phyloP scores from a whole-genome alignment of 92 coral and sea anemone species.

The Epizoanthus stellaris region DNA sequence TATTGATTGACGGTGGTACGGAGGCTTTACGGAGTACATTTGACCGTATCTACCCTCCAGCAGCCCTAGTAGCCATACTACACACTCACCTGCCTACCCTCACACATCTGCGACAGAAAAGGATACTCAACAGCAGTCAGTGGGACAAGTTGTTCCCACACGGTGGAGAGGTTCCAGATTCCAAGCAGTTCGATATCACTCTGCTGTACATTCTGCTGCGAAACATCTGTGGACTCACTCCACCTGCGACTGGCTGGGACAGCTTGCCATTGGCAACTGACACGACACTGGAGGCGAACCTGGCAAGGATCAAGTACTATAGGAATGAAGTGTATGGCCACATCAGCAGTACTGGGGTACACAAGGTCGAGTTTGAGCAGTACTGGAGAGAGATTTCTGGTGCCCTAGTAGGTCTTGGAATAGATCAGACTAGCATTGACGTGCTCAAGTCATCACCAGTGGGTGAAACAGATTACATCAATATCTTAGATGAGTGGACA shows the following conservation, averaged over 20 bases:
- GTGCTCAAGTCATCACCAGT: slow-evolving; percentile 28
- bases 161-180: too few relatives aligned
- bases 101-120: not conserved
- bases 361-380: slow-evolving; percentile 18
- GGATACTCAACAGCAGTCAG: not conserved
- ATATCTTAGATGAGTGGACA: slow-evolving; percentile 11
- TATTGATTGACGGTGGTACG: slow-evolving; percentile 47
- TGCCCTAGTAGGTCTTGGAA: slow-evolving; percentile 8
- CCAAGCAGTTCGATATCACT: too few relatives aligned
- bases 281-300: too few relatives aligned
- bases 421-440: slow-evolving; percentile 29
- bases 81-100: not conserved
- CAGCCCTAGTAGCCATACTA: slow-evolving; percentile 11
- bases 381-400: not conserved
- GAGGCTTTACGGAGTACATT: slow-evolving; percentile 26
- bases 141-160: too few relatives aligned
- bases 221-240: too few relatives aligned
- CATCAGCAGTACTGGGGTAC: not conserved
- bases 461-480: slow-evolving; percentile 16
- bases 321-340: too few relatives aligned
- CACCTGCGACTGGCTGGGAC: too few relatives aligned
- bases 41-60: slow-evolving; percentile 32
- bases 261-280: too few relatives aligned
- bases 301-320: too few relatives aligned
- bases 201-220: too few relatives aligned